Evolutionary conservation across 1,140 invertebrate genomes (phyloP).

Genomic region (Danaus plexippus): DNA sequence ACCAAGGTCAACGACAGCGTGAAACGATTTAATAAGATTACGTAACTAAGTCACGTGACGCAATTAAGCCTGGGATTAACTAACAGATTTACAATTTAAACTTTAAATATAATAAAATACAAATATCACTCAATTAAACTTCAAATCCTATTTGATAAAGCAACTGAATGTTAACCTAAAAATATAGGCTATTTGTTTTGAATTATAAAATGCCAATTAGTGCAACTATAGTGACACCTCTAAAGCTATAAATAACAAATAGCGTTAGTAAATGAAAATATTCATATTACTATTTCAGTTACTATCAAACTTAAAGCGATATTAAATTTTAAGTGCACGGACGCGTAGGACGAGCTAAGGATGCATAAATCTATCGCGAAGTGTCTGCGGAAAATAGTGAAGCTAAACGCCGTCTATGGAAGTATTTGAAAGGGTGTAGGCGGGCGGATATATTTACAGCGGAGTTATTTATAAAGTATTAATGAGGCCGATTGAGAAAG

Average conservation of each 20-base stretch:
- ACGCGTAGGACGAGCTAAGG: slow-evolving; percentile 38
- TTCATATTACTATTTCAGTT: too few relatives aligned
- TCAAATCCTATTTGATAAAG: too few relatives aligned
- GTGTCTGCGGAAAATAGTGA: slow-evolving; percentile 50
- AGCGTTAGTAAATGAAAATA: not conserved
- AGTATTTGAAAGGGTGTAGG: slow-evolving; percentile 42
- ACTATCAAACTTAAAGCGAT: slow-evolving; percentile 10
- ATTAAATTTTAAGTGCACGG: slow-evolving; percentile 13
- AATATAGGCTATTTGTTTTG: too few relatives aligned
- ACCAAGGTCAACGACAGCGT: slow-evolving; percentile 23
- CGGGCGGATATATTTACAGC: slow-evolving; percentile 39
- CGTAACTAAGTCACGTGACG: slow-evolving; percentile 21
- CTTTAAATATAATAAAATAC: slow-evolving; percentile 14
- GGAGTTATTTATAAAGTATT: too few relatives aligned
- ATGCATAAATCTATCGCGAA: slow-evolving; percentile 51
- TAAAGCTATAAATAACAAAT: slow-evolving; percentile 7
- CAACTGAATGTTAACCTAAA: too few relatives aligned
- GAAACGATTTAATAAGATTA: slow-evolving; percentile 26
- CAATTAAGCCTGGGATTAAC: slow-evolving; percentile 5
- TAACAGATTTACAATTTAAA: slow-evolving; percentile 20
- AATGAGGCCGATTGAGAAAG: too few relatives aligned
- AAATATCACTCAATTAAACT: too few relatives aligned
- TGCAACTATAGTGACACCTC: too few relatives aligned
- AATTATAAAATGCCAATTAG: too few relatives aligned
- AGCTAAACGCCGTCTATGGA: slow-evolving; percentile 35